A percentile compares a stretch with the other conserved stretches of the same genome.
Conservation (phyloP, 37 sponge, comb jelly and placozoan species). For the Cladorhizidae sp. region DNA sequence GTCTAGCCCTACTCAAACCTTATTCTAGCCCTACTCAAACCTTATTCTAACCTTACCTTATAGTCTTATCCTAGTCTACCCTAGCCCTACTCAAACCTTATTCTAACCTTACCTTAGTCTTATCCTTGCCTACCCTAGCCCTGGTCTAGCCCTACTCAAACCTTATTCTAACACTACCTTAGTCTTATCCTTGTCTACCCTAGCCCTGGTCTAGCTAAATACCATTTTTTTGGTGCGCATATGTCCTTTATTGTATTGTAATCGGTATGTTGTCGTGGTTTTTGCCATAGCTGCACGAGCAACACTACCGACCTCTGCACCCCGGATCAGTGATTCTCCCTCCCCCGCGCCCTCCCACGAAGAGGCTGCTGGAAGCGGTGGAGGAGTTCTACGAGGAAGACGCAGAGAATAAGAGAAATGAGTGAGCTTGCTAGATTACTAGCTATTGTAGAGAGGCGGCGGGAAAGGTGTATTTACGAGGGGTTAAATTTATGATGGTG, state of each 20-base stretch:
- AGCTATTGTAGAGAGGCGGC: too few species aligned
- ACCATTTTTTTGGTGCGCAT: neutral
- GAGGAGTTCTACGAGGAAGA: conserved; percentile 88
- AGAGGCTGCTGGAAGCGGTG: conserved; percentile 87
- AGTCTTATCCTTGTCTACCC: conserved; percentile 16
- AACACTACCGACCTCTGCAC: conserved; percentile 73
- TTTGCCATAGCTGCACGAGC: conserved; percentile 74
- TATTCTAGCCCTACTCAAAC: too few species aligned
- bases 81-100: too few species aligned
- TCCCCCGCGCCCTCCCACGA: conserved; percentile 87
- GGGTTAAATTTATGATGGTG: too few species aligned
- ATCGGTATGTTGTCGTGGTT: neutral
- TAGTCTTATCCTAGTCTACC: too few species aligned
- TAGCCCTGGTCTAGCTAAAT: neutral
- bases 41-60: too few species aligned
- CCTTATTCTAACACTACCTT: conserved; percentile 24
- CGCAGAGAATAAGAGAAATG: conserved; percentile 43
- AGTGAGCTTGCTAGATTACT: neutral
- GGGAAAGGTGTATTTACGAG: too few species aligned
- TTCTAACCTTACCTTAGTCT: neutral
- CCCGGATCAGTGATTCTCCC: conserved; percentile 79
- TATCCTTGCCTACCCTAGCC: neutral
- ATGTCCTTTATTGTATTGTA: neutral
- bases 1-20: too few species aligned
- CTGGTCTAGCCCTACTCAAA: neutral